A percentile compares a stretch with the other conserved stretches of the same genome.
Conservation (phyloP, 1,140 invertebrate genomes). For the Heliconius nattereri region DNA sequence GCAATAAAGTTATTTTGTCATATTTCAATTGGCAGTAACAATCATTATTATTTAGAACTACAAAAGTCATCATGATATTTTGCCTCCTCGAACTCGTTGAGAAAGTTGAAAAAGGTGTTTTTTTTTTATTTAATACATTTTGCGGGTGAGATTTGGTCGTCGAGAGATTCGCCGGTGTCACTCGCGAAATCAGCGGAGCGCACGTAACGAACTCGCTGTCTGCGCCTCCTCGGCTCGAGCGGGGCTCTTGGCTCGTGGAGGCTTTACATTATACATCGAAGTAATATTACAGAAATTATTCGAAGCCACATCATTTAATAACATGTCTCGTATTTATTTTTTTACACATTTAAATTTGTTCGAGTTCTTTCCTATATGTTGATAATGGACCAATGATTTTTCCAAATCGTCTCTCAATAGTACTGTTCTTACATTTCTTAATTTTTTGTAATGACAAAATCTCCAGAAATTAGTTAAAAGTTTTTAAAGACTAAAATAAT, state of each 20-base stretch:
- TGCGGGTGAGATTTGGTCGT: slow-evolving; percentile 66
- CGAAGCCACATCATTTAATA: neutral
- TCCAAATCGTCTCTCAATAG: neutral
- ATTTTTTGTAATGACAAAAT: too few relatives aligned
- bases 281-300: slow-evolving; percentile 1
- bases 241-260: slow-evolving; percentile 57
- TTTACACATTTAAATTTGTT: neutral
- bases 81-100: slow-evolving; percentile 62
- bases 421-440: neutral
- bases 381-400: slow-evolving; percentile 13
- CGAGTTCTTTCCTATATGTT: neutral
- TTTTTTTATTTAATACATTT: slow-evolving; percentile 71
- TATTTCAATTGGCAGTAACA: slow-evolving; percentile 27
- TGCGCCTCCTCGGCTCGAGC: slow-evolving; percentile 52
- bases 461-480: too few relatives aligned
- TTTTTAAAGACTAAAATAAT: too few relatives aligned
- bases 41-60: slow-evolving; percentile 35
- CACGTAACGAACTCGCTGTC: slow-evolving; percentile 68
- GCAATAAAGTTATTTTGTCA: neutral
- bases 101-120: slow-evolving; percentile 65
- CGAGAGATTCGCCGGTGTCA: slow-evolving; percentile 66
- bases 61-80: slow-evolving; percentile 54
- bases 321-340: neutral
- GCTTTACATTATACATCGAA: slow-evolving; percentile 47
- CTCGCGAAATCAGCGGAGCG: slow-evolving; percentile 69